Conservation (phyloP, 35 echinoderm and acorn worm species). For the Apostichopus japonicus region DNA sequence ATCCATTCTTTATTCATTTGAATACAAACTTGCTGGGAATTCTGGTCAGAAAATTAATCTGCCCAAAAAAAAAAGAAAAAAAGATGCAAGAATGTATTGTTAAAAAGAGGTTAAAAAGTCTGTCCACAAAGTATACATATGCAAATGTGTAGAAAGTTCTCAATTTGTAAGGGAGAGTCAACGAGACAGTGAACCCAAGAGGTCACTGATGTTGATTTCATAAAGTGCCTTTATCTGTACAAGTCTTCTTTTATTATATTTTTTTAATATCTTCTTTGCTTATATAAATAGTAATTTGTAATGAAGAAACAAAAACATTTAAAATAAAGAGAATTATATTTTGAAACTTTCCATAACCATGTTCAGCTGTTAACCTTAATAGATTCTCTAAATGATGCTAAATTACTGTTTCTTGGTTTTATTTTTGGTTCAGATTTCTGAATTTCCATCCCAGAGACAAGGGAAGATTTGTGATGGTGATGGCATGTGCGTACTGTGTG, state of each 20-base stretch:
- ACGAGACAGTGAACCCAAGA: background rate
- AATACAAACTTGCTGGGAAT: too few species aligned
- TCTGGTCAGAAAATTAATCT: too few species aligned
- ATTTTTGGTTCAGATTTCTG: too few species aligned
- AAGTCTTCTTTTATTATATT: background rate
- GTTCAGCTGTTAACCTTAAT: too few species aligned
- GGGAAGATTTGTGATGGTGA: too few species aligned
- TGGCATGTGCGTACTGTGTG: too few species aligned
- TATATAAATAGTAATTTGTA: background rate
- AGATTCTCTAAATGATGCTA: too few species aligned
- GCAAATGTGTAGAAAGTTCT: slow-evolving; percentile 6
- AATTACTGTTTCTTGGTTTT: too few species aligned
- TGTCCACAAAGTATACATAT: background rate
- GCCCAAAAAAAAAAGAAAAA: background rate
- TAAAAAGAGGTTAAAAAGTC: background rate
- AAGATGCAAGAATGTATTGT: background rate
- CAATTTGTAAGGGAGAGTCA: slow-evolving; percentile 3
- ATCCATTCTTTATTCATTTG: too few species aligned
- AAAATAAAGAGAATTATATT: slow-evolving; percentile 24
- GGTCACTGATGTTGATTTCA: background rate
- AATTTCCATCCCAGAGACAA: too few species aligned
- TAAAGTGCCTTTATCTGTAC: slow-evolving; percentile 1
- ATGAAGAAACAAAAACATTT: background rate
- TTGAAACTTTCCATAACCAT: slow-evolving; percentile 50
- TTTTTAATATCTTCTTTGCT: background rate